Percentiles rank a stretch among this genome's conserved stretches.
phyloP scores from a whole-genome alignment of 2,113 vertebrate genomes.

The Blennius ocellaris region DNA sequence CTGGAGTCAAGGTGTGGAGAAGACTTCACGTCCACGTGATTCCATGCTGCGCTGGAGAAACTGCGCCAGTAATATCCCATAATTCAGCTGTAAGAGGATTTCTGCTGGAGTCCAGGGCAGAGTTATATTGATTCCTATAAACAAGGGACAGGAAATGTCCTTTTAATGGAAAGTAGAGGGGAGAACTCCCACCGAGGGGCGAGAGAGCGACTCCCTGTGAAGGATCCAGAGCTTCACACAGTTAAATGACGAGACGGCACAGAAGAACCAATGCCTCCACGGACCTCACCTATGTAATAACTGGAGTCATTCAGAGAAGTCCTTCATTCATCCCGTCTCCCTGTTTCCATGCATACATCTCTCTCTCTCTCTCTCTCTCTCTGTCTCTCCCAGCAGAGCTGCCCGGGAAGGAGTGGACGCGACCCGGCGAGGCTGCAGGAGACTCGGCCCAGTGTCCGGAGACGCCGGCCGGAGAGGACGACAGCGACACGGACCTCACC shows the following conservation, averaged over 20 bases:
- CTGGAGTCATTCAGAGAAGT: too few relatives aligned
- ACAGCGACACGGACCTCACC: slow-evolving; percentile 93
- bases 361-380: too few relatives aligned
- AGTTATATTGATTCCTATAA: slow-evolving; percentile 57
- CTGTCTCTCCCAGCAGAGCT: slow-evolving; percentile 77
- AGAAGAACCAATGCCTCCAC: too few relatives aligned
- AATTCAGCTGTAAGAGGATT: slow-evolving; percentile 61
- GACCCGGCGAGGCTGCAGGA: slow-evolving; percentile 70
- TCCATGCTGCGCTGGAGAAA: neutral
- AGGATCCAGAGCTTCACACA: slow-evolving; percentile 7
- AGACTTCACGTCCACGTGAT: too few relatives aligned
- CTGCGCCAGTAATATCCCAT: slow-evolving; percentile 47
- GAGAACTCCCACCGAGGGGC: slow-evolving; percentile 2
- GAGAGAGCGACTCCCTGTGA: neutral
- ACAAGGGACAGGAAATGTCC: slow-evolving; percentile 26
- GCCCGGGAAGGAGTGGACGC: slow-evolving; percentile 82
- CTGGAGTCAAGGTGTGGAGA: too few relatives aligned
- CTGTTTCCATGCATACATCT: too few relatives aligned
- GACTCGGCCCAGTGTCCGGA: slow-evolving; percentile 80
- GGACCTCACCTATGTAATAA: too few relatives aligned
- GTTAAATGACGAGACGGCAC: slow-evolving; percentile 20
- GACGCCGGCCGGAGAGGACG: slow-evolving; percentile 86
- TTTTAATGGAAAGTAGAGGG: slow-evolving; percentile 24
- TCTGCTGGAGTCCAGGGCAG: slow-evolving; percentile 5
- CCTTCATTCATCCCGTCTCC: neutral